Evolutionary conservation across 2,888 invertebrate species (phyloP), one percentile per base, ranked within the genome.

Genomic region (Chorisops tibialis): DNA sequence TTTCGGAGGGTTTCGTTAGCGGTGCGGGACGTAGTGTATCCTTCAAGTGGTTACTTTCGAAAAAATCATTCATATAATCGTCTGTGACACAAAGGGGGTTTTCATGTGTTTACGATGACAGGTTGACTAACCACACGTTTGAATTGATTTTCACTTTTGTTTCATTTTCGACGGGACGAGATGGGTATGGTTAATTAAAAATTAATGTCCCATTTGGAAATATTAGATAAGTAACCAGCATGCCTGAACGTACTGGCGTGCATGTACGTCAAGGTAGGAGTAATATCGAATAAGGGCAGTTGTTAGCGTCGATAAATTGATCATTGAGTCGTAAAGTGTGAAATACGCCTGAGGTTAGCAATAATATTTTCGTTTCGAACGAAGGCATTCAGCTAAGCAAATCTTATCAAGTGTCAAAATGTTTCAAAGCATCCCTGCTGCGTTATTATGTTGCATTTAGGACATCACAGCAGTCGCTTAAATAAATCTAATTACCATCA

Each of bases 401-500:
- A 45, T 56, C 56, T 56, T 16, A 45, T 56, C 56, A 56, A 43
- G 56, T 56, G 56, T 19, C 56, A 56, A 56, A 56, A 56, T 56
- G 56, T 56, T 56, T 56, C n/a, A 56, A 45, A 16, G 30, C 24
- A 43, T 43, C 22, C 56, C 56, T 35, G 56, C 30, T 16, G 56
- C 14, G 56, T 18, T 45, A 45, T 56, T 56, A 35, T 45, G 24
- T 14, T 45, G 56, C 35, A 56, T 22, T 56, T 56, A 43, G 41
- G 30, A 43, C 12, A 24, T 43, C 60, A 50, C 60, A 50, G 60
- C 41, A 49, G 49, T 41, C n/a, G 50, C 22, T 39, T 50, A 60
- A 60, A 50, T 48, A 60, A 49, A 60, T 60, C 60, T 50, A 60
- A 60, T 60, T 60, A 60, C 60, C 39, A 16, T 30, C 39, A 56